Evolutionary conservation across 2,113 vertebrate species (phyloP), one percentile per base, ranked within the genome.

Genomic region (Orientallactaga bullata): DNA sequence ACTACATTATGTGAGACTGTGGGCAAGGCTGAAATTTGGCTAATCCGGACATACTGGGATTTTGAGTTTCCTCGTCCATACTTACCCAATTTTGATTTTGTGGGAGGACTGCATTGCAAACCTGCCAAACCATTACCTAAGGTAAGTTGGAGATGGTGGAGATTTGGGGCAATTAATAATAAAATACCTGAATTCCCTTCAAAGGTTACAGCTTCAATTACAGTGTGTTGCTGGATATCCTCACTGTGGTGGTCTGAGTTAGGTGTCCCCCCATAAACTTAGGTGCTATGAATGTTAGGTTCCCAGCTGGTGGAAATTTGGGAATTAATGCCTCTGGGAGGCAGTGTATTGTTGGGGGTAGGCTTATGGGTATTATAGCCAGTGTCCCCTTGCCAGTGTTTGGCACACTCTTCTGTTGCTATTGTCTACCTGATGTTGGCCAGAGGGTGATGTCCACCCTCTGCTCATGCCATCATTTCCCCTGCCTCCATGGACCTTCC

Each of bases 31-130:
- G 99, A 99, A 88, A 98, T 99, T 69, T 99, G 99, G 99, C 94
- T 99, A 93, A 99, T 99, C 1, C 95, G 99, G 90, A 99, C 99
- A 8, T 99, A 99, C 83, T 99, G 99, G 99, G 99, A 99, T 96
- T 98, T 99, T 89, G 99, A 99, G 91, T 99, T 99, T 97, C 99
- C 99, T 82, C 98, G 98, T 3, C 99, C 99, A 79, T 97, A 98
- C 61, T 98, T 99, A 73, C 99, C 99, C 21, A 99, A 99, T 96
- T 99, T 99, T 89, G 98, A 99, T 88, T 99, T 98, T 80, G 98
- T 99, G 21, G 99, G 99, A 96, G 99, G 99, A 91, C 96, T 99
- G 90, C 99, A 99, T n/a, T 99, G 99, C 87, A 98, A 97, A 95
- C 99, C 99, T 55, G 98, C 99, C 91, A 99, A 99, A 93, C 98